Base-by-base conservation (phyloP, 2,888 invertebrate species). In the Eulithis testata region DNA sequence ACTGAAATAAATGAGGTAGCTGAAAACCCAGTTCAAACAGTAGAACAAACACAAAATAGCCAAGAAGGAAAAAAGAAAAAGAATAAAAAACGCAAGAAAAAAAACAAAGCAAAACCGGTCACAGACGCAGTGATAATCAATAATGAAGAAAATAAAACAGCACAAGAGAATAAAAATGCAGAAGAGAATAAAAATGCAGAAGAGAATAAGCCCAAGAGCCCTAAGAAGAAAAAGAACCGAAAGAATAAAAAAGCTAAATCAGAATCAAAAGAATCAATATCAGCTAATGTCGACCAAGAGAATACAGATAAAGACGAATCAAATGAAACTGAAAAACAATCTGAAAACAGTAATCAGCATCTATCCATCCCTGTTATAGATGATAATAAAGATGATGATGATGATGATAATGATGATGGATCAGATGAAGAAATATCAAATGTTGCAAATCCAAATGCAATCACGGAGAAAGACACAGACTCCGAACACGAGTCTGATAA, bases 401-500 rank as follows among this genome's bases (percentile, higher is more conserved):
- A 51, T 43, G 1, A n/a, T 51, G 36, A 58, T 49, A 31, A 62
- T 44, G 44, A 61, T 49, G 21, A 14, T 63, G 62, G 56, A 11
- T 59, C 62, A 47, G 59, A 62, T 59, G 62, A 66, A 60, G 67
- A 72, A 74, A 68, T 63, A 54, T 74, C 71, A 63, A 73, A 62
- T 63, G 65, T 69, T 66, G 82, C 89, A 0, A 92, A 91, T 71
- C 90, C 91, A 3, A 92, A 92, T 73, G 91, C 92, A 11, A 79
- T 92, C 43, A 91, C 92, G n/a, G 79, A 85, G 47, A 76, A 90
- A 79, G 92, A 92, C 69, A 80, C 90, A 3, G 93, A 91, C 50
- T 92, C 92, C 0, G 93, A 93, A 78, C 92, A 93, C 76, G 93
- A 91, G 40, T 93, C 93, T 0, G 93, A 93, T 51, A 67, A 92